Conservation (phyloP, 30 jellyfish, hydroid and myxozoan genomes). For the Phacellophora camtschatica region DNA sequence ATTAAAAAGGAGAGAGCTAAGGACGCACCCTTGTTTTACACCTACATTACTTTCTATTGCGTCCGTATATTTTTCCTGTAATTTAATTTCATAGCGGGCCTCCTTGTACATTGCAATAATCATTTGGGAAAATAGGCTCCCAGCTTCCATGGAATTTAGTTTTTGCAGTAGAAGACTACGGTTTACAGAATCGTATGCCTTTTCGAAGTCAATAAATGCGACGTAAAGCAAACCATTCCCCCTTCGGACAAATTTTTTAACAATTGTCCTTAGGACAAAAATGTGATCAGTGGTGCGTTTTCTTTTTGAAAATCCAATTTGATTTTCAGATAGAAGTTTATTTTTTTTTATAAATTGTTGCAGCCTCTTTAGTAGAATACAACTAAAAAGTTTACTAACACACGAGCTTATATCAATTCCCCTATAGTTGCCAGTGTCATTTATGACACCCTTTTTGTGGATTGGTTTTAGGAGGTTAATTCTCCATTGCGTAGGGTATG, state of each 20-base stretch:
- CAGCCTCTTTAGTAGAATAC: not conserved
- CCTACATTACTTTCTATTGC: not conserved
- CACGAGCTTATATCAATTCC: not conserved
- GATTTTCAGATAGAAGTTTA: not conserved
- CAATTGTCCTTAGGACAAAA: not conserved
- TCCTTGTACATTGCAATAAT: not conserved
- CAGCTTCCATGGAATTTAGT: not conserved
- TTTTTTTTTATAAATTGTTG: not conserved
- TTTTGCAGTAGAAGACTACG: not conserved
- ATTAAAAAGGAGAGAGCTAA: not conserved
- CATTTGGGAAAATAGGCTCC: not conserved
- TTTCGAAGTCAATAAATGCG: not conserved
- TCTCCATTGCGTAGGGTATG: not conserved
- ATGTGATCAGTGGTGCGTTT: not conserved
- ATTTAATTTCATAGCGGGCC: not conserved
- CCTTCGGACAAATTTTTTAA: not conserved
- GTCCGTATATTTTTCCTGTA: not conserved
- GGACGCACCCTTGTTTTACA: not conserved
- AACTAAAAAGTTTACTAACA: not conserved
- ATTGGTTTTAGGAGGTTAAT: slow-evolving; percentile 5
- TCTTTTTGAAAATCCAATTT: not conserved
- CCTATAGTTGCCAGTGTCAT: not conserved
- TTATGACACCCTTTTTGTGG: slow-evolving; percentile 22
- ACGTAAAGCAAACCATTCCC: not conserved
- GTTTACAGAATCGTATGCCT: not conserved